phyloP scores from a whole-genome alignment of 2,113 vertebrate genomes.

The Thunnus maccoyii region DNA sequence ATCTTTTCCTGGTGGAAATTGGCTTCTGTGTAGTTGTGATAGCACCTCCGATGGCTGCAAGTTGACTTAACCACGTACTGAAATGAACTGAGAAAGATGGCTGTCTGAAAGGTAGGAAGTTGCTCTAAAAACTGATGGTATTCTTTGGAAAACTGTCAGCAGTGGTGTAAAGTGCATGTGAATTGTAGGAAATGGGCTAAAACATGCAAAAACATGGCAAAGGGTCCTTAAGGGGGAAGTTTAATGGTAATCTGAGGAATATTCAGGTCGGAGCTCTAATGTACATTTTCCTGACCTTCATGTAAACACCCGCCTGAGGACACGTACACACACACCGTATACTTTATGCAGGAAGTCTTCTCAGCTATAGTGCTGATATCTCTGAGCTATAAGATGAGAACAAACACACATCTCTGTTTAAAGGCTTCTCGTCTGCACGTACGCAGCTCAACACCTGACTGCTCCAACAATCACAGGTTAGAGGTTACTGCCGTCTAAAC shows the following conservation, averaged over 20 bases:
- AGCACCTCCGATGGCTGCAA: no score
- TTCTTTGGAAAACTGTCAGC: no score
- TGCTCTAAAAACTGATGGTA: no score
- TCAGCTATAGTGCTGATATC: background rate
- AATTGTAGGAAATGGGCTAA: background rate
- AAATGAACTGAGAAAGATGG: no score
- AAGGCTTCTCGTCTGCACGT: slow-evolving; percentile 10
- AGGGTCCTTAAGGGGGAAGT: background rate
- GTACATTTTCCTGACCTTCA: background rate
- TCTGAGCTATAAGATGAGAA: background rate
- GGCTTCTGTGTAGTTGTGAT: no score
- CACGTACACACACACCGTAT: background rate
- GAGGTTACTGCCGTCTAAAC: slow-evolving; percentile 23
- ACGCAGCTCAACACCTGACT: slow-evolving; percentile 33
- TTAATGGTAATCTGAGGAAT: background rate
- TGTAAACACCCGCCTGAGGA: slow-evolving; percentile 14
- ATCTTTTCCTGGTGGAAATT: no score
- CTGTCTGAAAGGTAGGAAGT: no score
- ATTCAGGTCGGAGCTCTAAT: no score
- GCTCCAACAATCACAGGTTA: slow-evolving; percentile 56
- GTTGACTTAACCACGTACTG: no score
- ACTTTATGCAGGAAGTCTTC: background rate
- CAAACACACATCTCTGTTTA: slow-evolving; percentile 12
- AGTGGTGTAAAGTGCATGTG: background rate
- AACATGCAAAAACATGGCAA: background rate